These are phyloP conservation scores for Drosophila willistoni DNA, from an alignment of 1,140 invertebrate genomes.

Conservation along the genomic window DNA sequence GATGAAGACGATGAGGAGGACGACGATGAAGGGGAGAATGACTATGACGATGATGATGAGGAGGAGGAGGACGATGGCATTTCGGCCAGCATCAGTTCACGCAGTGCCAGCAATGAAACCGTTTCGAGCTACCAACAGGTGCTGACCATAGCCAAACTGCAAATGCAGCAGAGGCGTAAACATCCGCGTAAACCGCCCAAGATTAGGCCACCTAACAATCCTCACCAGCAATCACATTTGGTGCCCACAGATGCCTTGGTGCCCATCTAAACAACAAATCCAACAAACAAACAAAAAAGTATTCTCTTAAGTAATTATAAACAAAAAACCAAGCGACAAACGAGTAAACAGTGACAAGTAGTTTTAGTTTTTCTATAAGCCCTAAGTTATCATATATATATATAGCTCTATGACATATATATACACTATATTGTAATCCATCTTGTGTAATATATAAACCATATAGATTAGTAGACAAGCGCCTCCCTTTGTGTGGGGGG, in stretches of 20 bases:
- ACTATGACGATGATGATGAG: constrained; percentile 61
- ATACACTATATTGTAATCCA: constrained; percentile 24
- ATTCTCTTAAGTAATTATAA: constrained; percentile 60
- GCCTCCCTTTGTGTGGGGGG: constrained; percentile 7
- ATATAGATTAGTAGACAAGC: constrained; percentile 3
- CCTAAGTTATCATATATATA: constrained; percentile 27
- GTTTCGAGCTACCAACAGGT: constrained; percentile 79
- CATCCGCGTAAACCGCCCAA: constrained; percentile 77
- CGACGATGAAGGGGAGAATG: constrained; percentile 34
- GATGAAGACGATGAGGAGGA: constrained; percentile 5
- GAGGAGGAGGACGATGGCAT: constrained; percentile 50
- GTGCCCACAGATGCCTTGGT: constrained; percentile 66
- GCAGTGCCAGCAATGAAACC: constrained; percentile 60
- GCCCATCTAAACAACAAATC: constrained; percentile 46
- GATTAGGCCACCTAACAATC: neutral
- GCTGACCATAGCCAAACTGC: constrained; percentile 73
- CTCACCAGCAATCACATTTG: constrained; percentile 17
- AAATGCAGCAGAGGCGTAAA: constrained; percentile 76
- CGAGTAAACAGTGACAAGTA: constrained; percentile 80
- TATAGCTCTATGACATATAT: constrained; percentile 16
- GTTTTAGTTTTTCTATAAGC: constrained; percentile 49
- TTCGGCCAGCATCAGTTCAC: constrained; percentile 47
- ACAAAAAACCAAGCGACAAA: constrained; percentile 59
- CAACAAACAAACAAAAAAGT: constrained; percentile 40
- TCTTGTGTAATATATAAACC: constrained; percentile 19